Evolutionary conservation across 1,140 invertebrate species (phyloP), one percentile per base, ranked within the genome.

Genomic region (Eriosoma lanigerum): DNA sequence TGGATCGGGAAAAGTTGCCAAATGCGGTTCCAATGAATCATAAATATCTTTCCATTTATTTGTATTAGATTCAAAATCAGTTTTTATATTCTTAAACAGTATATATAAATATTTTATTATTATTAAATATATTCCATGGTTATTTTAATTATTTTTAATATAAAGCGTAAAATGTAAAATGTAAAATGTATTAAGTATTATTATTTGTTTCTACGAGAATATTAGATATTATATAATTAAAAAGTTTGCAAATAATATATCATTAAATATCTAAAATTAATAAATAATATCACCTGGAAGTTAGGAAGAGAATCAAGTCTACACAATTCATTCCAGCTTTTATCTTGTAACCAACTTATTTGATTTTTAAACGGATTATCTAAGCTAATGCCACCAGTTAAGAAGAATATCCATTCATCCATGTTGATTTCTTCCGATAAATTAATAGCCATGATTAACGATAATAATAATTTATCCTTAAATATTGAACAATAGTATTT

Each of bases 381-480:
- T 24, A 95, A 87, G 56, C 92, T 91, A 72, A 95, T 89, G 32
- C 94, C 95, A n/a, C 95, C 95, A 13, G 93, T 96, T 82, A 98
- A 84, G 6, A 98, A 87, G 86, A 97, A 98, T 87, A 94, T 90
- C 91, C 95, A 96, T 84, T 96, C 92, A 0, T 85, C 81, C 19
- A 90, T 87, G 78, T 91, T 87, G n/a, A 98, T 86, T 82, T 88
- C 84, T 44, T 90, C 87, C 81, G 91, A 90, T 84, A 93, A 91
- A 86, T 93, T 87, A 81, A 98, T 87, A 68, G 90, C 90, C 66
- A 98, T 87, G 81, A 98, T 85, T 82, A 98, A 87, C 0, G 96
- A 96, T 86, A 98, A 98, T 19, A 98, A 87, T 29, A 97, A 86
- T 87, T 97, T 95, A 86, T 95, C 93, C 89, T 92, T 84, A 15